A percentile compares a stretch with the other conserved stretches of the same genome.
These are phyloP conservation scores for Antheraea pernyi DNA, from an alignment of 1,140 invertebrate genomes.

Conservation along the genomic window DNA sequence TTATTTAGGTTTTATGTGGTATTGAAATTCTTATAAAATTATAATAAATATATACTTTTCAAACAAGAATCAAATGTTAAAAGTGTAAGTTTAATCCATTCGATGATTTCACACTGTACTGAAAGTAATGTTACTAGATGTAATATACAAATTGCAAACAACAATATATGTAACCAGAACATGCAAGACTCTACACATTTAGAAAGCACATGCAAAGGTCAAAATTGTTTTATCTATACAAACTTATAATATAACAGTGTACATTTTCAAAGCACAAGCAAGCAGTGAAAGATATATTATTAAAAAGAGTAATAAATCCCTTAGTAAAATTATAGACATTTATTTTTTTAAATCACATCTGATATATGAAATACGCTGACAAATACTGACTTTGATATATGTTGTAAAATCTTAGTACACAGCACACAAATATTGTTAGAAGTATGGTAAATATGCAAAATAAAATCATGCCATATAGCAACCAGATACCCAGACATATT, in stretches of 20 bases:
- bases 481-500: neutral
- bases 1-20: no score
- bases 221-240: neutral
- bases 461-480: neutral
- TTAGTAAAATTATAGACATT: neutral
- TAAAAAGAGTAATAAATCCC: neutral
- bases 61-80: no score
- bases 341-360: neutral
- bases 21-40: no score
- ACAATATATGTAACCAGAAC: neutral
- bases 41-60: no score
- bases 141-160: neutral
- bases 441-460: conserved; percentile 40
- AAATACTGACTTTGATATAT: neutral
- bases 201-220: neutral
- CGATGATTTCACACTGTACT: no score
- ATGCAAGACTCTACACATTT: neutral
- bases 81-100: no score
- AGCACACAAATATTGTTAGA: conserved; percentile 30
- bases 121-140: no score
- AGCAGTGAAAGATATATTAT: no score
- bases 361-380: neutral
- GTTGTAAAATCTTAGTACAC: conserved; percentile 28
- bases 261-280: no score
- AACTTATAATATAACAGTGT: no score